Evolutionary conservation across 2,888 invertebrate species (phyloP).

Genomic region (Amphimallon solstitiale): DNA sequence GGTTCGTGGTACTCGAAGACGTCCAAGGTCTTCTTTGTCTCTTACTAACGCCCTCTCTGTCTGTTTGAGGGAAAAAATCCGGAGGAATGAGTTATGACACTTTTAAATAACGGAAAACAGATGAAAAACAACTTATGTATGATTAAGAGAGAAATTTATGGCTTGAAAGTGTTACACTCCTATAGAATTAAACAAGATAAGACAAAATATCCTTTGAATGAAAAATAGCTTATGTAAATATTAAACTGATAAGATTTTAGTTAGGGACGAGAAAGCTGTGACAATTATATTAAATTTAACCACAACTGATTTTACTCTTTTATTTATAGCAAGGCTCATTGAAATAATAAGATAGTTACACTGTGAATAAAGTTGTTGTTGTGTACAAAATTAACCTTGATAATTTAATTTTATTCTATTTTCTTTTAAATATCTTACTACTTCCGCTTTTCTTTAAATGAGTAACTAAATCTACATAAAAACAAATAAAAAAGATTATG

Average conservation of each 20-base stretch:
- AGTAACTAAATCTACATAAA: slow-evolving; percentile 63
- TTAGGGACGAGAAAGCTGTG: neutral
- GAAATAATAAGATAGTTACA: slow-evolving; percentile 19
- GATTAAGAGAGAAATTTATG: slow-evolving; percentile 14
- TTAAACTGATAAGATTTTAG: slow-evolving; percentile 1
- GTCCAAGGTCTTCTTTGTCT: slow-evolving; percentile 20
- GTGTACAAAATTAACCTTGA: neutral
- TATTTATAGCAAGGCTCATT: slow-evolving; percentile 30
- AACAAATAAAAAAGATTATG: slow-evolving; percentile 71
- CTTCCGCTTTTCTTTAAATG: neutral
- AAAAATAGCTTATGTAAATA: slow-evolving; percentile 8
- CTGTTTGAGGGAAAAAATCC: neutral
- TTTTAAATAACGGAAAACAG: slow-evolving; percentile 2
- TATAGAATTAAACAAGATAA: slow-evolving; percentile 19
- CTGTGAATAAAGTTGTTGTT: neutral
- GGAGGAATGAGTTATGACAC: slow-evolving; percentile 7
- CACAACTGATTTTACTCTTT: neutral
- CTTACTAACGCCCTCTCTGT: slow-evolving; percentile 2
- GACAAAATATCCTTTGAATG: neutral
- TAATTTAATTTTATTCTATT: neutral
- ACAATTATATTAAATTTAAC: neutral
- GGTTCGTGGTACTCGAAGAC: slow-evolving; percentile 9
- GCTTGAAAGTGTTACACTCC: slow-evolving; percentile 11
- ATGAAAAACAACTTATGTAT: slow-evolving; percentile 12
- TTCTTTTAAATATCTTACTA: neutral